Evolutionary conservation across 2,888 invertebrate genomes (phyloP).

Genomic region (Acrobasis suavella): DNA sequence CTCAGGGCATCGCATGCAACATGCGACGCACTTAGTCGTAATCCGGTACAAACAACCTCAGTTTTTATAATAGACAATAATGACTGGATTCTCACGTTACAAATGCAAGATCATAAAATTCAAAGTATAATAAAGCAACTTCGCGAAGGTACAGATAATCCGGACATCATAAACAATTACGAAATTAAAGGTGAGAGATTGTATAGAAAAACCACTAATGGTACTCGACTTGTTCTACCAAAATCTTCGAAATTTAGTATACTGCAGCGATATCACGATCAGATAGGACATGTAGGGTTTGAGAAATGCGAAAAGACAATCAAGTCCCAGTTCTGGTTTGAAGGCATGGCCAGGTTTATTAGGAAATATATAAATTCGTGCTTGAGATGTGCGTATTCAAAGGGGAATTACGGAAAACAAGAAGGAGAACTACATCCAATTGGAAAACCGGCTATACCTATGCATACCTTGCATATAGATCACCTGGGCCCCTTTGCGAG

Average conservation of each 20-base stretch:
- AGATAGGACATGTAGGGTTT: conserved; percentile 14
- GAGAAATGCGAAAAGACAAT: conserved; percentile 9
- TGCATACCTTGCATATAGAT: conserved; percentile 36
- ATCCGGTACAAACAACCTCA: conserved; percentile 24
- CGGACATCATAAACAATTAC: conserved; percentile 27
- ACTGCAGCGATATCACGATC: conserved; percentile 18
- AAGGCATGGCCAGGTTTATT: conserved; percentile 49
- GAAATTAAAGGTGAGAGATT: conserved; percentile 18
- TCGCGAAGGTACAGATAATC: neutral
- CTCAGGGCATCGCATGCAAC: conserved; percentile 34
- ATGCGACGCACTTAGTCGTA: conserved; percentile 41
- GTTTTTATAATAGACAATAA: conserved; percentile 9
- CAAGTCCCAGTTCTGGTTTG: conserved; percentile 4
- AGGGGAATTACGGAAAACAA: conserved; percentile 31
- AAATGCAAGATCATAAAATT: conserved; percentile 22
- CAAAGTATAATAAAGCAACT: conserved; percentile 21
- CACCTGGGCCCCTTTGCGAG: conserved; percentile 37
- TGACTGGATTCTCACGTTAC: conserved; percentile 26
- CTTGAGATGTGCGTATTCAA: conserved; percentile 30
- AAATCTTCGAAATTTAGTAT: conserved; percentile 16
- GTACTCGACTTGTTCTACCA: conserved; percentile 21
- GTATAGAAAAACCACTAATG: conserved; percentile 22
- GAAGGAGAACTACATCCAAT: conserved; percentile 38
- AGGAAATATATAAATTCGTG: conserved; percentile 48
- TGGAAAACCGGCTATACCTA: conserved; percentile 27